Conservation (phyloP, 2,113 vertebrate genomes). For the Pipra filicauda region DNA sequence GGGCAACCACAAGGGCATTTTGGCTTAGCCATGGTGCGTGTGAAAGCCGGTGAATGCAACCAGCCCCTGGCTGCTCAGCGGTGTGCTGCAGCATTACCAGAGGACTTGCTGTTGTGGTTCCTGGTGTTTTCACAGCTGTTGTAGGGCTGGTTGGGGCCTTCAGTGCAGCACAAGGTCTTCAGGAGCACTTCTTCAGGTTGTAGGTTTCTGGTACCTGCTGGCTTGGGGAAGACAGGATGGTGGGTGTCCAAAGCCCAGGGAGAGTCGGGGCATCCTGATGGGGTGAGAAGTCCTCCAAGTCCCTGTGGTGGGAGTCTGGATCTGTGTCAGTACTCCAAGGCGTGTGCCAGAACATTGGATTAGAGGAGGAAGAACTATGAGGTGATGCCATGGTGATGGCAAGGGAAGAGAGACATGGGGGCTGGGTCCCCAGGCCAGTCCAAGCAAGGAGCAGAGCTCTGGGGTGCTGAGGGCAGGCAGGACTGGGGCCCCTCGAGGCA, state of each 20-base stretch:
- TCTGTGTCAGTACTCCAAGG: not conserved
- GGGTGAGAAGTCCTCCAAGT: not conserved
- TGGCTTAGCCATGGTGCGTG: not conserved
- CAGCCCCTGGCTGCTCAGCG: not conserved
- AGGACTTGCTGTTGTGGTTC: not conserved
- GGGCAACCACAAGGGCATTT: not conserved
- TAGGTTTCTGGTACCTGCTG: not conserved
- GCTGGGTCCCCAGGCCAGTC: not conserved
- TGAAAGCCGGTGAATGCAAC: not conserved
- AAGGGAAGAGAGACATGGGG: not conserved
- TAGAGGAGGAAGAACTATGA: not conserved
- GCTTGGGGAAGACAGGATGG: not conserved
- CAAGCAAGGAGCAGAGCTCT: not conserved
- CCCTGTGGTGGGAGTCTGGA: not conserved
- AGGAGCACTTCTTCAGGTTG: not conserved
- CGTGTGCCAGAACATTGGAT: not conserved
- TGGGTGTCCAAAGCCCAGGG: not conserved
- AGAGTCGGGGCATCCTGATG: not conserved
- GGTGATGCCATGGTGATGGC: not conserved
- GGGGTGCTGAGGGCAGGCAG: not conserved
- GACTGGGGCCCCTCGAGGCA: accelerated
- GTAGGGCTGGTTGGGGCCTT: not conserved
- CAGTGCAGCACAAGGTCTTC: not conserved
- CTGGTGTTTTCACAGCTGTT: not conserved
- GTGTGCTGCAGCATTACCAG: not conserved